Evolutionary conservation across 2,113 vertebrate species (phyloP).

Genomic region (Vireo altiloquus): DNA sequence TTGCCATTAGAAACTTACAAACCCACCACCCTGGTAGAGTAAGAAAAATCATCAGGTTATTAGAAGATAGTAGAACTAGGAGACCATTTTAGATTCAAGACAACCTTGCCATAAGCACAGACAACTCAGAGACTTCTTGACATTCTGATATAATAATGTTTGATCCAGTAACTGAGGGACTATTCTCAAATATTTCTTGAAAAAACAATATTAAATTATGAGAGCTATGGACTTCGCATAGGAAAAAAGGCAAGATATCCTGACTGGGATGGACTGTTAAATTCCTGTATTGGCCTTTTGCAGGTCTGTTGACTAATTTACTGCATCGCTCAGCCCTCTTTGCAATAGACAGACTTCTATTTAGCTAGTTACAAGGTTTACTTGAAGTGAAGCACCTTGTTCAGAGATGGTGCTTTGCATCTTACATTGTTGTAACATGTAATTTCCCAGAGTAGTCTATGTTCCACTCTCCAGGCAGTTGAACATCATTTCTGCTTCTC

Average conservation of each 20-base stretch:
- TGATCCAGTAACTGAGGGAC: background rate
- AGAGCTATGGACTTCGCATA: background rate
- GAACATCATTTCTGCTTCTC: constrained; percentile 3
- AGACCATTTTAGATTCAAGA: background rate
- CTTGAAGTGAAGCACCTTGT: background rate
- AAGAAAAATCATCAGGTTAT: background rate
- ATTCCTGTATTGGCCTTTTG: background rate
- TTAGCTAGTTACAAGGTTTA: background rate
- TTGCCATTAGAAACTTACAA: background rate
- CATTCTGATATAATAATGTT: background rate
- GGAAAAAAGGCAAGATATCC: background rate
- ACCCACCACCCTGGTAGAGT: background rate
- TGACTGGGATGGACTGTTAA: background rate
- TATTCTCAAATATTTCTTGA: background rate
- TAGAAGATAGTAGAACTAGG: background rate
- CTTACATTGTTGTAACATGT: background rate
- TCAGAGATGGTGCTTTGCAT: background rate
- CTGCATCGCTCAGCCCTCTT: background rate
- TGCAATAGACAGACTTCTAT: background rate
- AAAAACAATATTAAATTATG: background rate
- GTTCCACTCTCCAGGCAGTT: background rate
- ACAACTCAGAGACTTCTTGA: background rate
- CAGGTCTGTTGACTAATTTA: background rate
- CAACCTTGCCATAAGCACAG: background rate
- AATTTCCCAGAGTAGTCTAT: background rate